Conservation (phyloP, 1,140 invertebrate species). For the Procambarus virginalis region DNA sequence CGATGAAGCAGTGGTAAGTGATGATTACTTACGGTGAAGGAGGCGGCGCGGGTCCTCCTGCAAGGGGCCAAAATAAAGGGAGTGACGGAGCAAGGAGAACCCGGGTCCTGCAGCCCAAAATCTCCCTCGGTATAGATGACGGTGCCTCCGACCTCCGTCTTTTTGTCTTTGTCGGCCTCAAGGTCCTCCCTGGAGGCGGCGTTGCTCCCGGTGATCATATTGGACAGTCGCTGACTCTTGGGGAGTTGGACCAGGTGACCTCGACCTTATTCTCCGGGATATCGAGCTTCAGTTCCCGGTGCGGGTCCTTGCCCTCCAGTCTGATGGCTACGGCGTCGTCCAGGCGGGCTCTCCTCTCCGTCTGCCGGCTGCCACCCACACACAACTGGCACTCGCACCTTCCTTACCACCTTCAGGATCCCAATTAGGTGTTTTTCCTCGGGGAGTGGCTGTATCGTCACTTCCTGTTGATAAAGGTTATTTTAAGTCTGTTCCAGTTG, state of each 20-base stretch:
- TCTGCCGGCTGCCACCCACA: neutral
- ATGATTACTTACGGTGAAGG: too few species aligned
- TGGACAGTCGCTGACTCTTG: slow-evolving; percentile 38
- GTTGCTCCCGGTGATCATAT: slow-evolving; percentile 53
- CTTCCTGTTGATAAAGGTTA: neutral
- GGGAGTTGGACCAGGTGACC: slow-evolving; percentile 13
- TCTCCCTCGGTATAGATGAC: slow-evolving; percentile 18
- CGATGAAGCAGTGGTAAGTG: too few species aligned
- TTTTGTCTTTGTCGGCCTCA: slow-evolving; percentile 12
- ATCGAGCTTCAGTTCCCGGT: neutral
- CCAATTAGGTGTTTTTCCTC: neutral
- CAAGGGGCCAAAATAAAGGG: slow-evolving; percentile 43
- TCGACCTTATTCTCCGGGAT: slow-evolving; percentile 5
- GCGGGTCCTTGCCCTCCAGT: neutral
- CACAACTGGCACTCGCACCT: neutral
- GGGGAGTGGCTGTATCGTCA: neutral
- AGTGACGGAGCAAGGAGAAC: slow-evolving; percentile 46
- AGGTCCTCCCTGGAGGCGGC: slow-evolving; percentile 27
- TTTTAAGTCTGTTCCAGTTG: neutral
- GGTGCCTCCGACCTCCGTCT: neutral
- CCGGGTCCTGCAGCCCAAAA: slow-evolving; percentile 1
- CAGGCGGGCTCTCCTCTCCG: neutral
- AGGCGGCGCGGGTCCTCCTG: neutral
- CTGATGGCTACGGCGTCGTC: neutral
- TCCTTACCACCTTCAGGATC: slow-evolving; percentile 23